Percentiles rank a stretch among this genome's conserved stretches.
Conservation (phyloP, 2,888 invertebrate genomes). For the Anthoptus insignis region DNA sequence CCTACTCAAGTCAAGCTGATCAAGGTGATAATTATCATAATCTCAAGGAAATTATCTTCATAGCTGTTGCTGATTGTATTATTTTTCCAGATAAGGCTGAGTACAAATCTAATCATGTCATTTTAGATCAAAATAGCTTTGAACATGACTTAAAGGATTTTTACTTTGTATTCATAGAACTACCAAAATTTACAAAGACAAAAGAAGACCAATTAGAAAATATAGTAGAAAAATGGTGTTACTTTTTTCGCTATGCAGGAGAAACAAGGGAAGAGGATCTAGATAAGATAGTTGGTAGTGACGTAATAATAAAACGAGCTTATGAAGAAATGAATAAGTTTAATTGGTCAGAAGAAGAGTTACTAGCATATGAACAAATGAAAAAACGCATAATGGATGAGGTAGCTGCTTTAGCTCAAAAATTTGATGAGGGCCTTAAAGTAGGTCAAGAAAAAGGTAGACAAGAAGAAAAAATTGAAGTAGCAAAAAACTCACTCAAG, state of each 20-base stretch:
- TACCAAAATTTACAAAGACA: constrained; percentile 51
- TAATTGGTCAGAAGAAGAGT: constrained; percentile 53
- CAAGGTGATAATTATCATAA: constrained; percentile 49
- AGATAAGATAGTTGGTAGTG: constrained; percentile 43
- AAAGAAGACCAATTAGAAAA: constrained; percentile 48
- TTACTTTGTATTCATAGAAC: constrained; percentile 52
- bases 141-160: constrained; percentile 54
- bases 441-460: constrained; percentile 47
- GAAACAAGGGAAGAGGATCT: constrained; percentile 48
- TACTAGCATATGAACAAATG: constrained; percentile 52
- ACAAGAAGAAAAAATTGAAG: constrained; percentile 42
- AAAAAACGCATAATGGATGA: constrained; percentile 47
- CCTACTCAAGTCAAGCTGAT: constrained; percentile 52
- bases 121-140: constrained; percentile 48
- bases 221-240: constrained; percentile 51
- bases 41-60: constrained; percentile 54
- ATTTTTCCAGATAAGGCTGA: constrained; percentile 54
- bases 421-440: constrained; percentile 50
- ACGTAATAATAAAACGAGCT: constrained; percentile 47
- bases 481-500: constrained; percentile 9
- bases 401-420: constrained; percentile 49
- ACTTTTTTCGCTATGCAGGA: constrained; percentile 52
- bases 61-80: constrained; percentile 55
- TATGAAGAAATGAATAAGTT: constrained; percentile 50
- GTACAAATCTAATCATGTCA: constrained; percentile 48